phyloP scores from a whole-genome alignment of 2,888 invertebrate genomes.

The Heliconius charithonia region DNA sequence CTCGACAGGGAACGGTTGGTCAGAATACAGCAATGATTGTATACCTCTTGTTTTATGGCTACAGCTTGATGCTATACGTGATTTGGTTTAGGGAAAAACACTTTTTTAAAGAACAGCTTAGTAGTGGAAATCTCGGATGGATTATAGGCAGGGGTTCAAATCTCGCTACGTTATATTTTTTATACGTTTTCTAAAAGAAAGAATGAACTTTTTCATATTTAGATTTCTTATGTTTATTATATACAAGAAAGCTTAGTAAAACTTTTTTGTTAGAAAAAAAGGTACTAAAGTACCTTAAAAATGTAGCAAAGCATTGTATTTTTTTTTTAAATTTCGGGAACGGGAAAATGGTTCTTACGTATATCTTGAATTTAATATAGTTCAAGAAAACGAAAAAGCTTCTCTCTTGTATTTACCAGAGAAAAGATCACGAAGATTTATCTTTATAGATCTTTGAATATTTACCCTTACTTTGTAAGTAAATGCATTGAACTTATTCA shows the following conservation, averaged over 20 bases:
- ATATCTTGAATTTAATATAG: no score
- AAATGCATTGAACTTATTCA: conserved; percentile 19
- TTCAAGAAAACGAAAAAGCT: not conserved
- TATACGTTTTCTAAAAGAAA: not conserved
- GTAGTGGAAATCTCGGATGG: not conserved
- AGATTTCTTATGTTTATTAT: not conserved
- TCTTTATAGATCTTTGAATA: not conserved
- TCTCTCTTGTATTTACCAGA: not conserved
- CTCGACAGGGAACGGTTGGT: conserved; percentile 39
- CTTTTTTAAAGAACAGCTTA: not conserved
- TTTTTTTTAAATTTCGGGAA: no score
- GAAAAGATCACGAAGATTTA: conserved; percentile 1
- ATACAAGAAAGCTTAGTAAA: not conserved
- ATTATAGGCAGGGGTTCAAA: not conserved
- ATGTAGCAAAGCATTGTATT: not conserved
- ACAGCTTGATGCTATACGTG: conserved; percentile 20
- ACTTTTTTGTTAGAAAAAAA: no score
- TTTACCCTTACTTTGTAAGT: conserved; percentile 4
- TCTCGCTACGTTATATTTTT: not conserved
- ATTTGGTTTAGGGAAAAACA: not conserved
- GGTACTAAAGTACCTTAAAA: no score
- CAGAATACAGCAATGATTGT: conserved; percentile 45
- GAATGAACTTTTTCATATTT: not conserved
- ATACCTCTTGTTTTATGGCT: conserved; percentile 45
- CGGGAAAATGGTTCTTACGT: not conserved